Evolutionary conservation across 2,888 invertebrate genomes (phyloP).

Genomic region (Unio delphinus): DNA sequence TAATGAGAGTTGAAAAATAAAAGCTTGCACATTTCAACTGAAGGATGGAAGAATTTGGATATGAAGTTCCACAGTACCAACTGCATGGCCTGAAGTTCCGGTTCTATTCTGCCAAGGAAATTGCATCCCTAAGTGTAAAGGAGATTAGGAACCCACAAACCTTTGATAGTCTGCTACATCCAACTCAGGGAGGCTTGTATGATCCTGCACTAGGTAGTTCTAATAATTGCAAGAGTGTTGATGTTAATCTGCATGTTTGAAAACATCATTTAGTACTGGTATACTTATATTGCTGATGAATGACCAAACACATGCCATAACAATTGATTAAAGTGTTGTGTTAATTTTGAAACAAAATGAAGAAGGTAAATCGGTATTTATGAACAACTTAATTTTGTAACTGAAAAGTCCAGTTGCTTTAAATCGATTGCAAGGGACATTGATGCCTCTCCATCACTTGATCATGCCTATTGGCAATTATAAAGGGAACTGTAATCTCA

Average conservation of each 20-base stretch:
- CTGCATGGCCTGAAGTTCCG: constrained; percentile 77
- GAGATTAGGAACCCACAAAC: constrained; percentile 85
- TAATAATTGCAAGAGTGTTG: background rate
- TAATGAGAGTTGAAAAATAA: too few species aligned
- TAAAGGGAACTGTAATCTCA: too few species aligned
- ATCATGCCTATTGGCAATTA: too few species aligned
- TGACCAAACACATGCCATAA: too few species aligned
- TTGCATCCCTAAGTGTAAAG: constrained; percentile 83
- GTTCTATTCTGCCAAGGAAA: constrained; percentile 83
- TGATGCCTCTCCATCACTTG: too few species aligned
- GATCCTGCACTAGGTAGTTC: constrained; percentile 84
- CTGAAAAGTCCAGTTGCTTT: too few species aligned
- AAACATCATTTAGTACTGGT: background rate
- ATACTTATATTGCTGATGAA: background rate
- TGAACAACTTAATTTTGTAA: too few species aligned
- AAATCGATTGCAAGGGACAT: too few species aligned
- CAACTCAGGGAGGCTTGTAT: constrained; percentile 89
- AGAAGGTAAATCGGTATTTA: too few species aligned
- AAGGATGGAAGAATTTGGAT: constrained; percentile 10
- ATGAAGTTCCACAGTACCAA: constrained; percentile 23
- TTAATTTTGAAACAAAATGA: too few species aligned
- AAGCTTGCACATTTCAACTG: background rate
- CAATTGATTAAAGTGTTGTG: too few species aligned
- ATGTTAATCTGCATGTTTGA: background rate
- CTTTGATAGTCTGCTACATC: constrained; percentile 88